Evolutionary conservation across 2,888 invertebrate species (phyloP).

Genomic region (Elysia crispata): DNA sequence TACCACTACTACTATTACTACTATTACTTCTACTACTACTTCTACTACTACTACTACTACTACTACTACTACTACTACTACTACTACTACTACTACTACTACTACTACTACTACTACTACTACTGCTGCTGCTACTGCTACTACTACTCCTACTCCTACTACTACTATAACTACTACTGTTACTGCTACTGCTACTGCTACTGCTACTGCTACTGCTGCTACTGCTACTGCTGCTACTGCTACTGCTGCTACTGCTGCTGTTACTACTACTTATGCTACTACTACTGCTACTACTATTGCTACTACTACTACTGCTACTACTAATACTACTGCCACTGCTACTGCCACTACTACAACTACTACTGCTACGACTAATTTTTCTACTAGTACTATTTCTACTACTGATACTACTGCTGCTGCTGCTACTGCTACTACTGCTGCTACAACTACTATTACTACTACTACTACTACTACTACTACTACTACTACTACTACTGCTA

Average conservation of each 20-base stretch:
- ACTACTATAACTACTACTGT: constrained; percentile 2
- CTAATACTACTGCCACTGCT: too few relatives aligned
- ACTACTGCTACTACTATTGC: too few relatives aligned
- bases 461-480: constrained; percentile 19
- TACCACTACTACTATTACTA: too few relatives aligned
- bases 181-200: background rate
- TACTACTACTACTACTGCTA: background rate
- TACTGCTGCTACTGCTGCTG: too few relatives aligned
- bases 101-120: too few relatives aligned
- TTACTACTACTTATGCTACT: too few relatives aligned
- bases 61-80: background rate
- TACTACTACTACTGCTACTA: too few relatives aligned
- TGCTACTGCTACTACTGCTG: background rate
- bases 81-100: background rate
- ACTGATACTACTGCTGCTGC: background rate
- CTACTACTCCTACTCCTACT: background rate
- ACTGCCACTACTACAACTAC: too few relatives aligned
- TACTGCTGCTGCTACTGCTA: background rate
- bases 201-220: too few relatives aligned
- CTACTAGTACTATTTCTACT: background rate
- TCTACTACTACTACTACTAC: too few relatives aligned
- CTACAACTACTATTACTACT: background rate
- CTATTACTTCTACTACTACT: too few relatives aligned
- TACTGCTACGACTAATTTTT: too few relatives aligned
- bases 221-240: background rate